These are phyloP conservation scores for Lasioglossum calceatum DNA, from an alignment of 2,888 invertebrate species.

Conservation along the genomic window DNA sequence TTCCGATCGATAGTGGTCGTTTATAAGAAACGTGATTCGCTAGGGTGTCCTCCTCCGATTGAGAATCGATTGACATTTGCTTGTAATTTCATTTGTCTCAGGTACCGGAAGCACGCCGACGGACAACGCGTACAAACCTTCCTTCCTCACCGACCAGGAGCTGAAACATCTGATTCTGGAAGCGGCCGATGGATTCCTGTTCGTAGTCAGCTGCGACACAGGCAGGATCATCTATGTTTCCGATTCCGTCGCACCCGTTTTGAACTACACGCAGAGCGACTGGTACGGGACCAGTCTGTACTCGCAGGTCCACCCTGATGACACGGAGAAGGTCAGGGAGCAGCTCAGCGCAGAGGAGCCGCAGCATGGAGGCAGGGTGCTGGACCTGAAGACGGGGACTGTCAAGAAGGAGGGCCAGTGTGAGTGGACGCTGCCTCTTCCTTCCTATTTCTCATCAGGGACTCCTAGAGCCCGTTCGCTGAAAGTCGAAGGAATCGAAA, in stretches of 20 bases:
- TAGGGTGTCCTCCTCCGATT: background rate
- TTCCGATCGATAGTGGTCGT: conserved; percentile 26
- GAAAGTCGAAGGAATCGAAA: too few species aligned
- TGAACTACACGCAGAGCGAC: conserved; percentile 98
- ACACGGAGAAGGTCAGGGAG: conserved; percentile 98
- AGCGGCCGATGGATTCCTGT: conserved; percentile 99
- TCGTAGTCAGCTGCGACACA: conserved; percentile 98
- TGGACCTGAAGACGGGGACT: conserved; percentile 99
- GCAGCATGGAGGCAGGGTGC: conserved; percentile 96
- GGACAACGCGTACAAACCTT: conserved; percentile 99
- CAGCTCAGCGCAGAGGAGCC: conserved; percentile 99
- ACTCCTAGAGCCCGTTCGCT: too few species aligned
- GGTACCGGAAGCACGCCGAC: conserved; percentile 98
- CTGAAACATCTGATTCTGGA: conserved; percentile 99
- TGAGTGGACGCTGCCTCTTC: conserved; percentile 85
- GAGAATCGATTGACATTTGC: background rate
- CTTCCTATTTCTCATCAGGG: too few species aligned
- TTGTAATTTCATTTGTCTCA: conserved; percentile 78
- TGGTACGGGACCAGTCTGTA: conserved; percentile 99
- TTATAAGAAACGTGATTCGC: conserved; percentile 8
- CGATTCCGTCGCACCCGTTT: conserved; percentile 98
- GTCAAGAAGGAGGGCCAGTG: conserved; percentile 99
- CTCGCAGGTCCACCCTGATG: conserved; percentile 99
- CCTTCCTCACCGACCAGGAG: conserved; percentile 99
- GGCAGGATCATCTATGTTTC: conserved; percentile 99